These are phyloP conservation scores for Aeoliscus strigatus DNA, from an alignment of 2,797 vertebrate species.

Conservation along the genomic window DNA sequence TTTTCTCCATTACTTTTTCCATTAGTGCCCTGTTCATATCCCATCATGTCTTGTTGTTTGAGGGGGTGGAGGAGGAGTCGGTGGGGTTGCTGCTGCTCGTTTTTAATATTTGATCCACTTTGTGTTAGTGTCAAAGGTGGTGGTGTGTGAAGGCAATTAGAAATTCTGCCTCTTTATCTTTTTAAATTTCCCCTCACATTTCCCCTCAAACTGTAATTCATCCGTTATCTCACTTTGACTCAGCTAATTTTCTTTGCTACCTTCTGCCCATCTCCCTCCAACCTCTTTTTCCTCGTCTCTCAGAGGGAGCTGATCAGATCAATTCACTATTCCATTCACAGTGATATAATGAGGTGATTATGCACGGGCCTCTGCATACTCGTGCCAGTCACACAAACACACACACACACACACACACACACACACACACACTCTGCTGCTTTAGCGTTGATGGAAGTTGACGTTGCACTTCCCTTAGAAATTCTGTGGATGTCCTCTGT, in stretches of 20 bases:
- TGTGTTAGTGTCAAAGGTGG: no score
- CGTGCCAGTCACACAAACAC: conserved; percentile 16
- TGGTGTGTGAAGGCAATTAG: no score
- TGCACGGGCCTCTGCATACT: conserved; percentile 53
- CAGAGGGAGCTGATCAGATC: conserved; percentile 51
- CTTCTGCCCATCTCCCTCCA: conserved; percentile 7
- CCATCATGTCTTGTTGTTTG: no score
- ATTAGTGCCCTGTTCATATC: no score
- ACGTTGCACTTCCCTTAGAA: conserved; percentile 69
- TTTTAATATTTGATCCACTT: no score
- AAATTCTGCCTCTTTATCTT: no score
- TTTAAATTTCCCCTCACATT: no score
- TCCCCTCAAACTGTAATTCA: no score
- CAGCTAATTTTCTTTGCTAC: conserved; percentile 3
- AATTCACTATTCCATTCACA: conserved; percentile 67
- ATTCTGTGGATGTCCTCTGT: conserved; percentile 68
- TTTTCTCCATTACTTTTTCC: no score
- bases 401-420: conserved; percentile 2
- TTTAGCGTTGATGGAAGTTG: conserved; percentile 66
- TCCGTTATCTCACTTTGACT: no score
- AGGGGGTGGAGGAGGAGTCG: no score
- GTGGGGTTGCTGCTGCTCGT: no score
- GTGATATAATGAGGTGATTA: conserved; percentile 76
- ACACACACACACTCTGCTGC: conserved; percentile 14
- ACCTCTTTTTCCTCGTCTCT: conserved; percentile 16